Base-by-base conservation (phyloP, 2,797 vertebrate species). In the Graptemys geographica region DNA sequence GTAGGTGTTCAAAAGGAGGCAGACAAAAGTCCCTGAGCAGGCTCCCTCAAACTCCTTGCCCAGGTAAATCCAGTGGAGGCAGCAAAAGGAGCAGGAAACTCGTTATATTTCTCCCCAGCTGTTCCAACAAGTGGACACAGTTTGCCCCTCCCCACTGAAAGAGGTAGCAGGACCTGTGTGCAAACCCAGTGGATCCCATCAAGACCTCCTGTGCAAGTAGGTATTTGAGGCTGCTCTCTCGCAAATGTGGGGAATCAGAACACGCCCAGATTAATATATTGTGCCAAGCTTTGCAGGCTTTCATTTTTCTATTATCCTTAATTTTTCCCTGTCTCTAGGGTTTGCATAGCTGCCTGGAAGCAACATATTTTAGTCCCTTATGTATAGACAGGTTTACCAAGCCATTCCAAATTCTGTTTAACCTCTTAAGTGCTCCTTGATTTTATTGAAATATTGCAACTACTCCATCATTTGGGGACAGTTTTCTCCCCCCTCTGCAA, bases 1-100 rank as follows among this genome's bases (percentile, higher is more conserved):
- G 4, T 76, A 93, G 80, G 49, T 27, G 55, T 79, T 90, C 11
- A 86, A 84, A 81, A 91, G 57, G 21, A 90, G 55, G 37, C 21
- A 59, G 44, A 11, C 3, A 79, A 69, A 80, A 56, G 25, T 52
- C 76, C 0, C 47, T 81, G 84, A 82, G 55, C 79, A 1, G 41
- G 90, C 65, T 56, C 41, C 25, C 85, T 88, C 79, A 31, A 1
- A 65, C 37, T 84, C 86, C 62, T 90, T 62, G 4, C 37, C 81
- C 0, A 0, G 51, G n/a, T 90, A 62, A 88, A 49, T 86, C 56
- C 59, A 88, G 65, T 25, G 55, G 65, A 81, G 78, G 78, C 44
- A 80, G 86, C 80, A 84, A 79, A 2, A 10, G 78, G n/a, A 3
- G 0, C 8, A 7, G 52, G 62, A n/a, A 93, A 84, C 33, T 21